Base-by-base conservation (phyloP, 2,888 invertebrate species). In the Onthophagus sagittarius region DNA sequence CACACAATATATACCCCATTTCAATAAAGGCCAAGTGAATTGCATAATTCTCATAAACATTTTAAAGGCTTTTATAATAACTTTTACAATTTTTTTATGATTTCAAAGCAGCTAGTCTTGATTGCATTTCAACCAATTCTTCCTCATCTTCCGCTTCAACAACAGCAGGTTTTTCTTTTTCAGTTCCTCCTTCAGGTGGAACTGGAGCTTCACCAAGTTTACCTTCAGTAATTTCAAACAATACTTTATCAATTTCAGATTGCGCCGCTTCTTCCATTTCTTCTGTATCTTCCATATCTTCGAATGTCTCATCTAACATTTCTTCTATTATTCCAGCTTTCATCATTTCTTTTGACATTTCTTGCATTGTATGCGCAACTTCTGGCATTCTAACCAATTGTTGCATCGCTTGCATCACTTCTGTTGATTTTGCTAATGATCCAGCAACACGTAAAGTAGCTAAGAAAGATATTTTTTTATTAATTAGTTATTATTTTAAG, bases 321-420 rank as follows among this genome's bases (percentile, higher is more conserved):
- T 99, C 99, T 84, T 99, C 99, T 72, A 99, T 96, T 75, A 99
- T 98, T 14, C 99, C 99, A 0, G 98, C 97, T 85, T 92, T 94
- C 96, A 97, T 99, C 99, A 99, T 99, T 88, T 99, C 99, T 83
- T 95, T 97, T 0, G 98, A 98, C 88, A 99, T 88, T 78, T 98
- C 98, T 81, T 96, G 93, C 99, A 99, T 99, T 0, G 97, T 97
- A 63, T 92, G 93, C 0, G 97, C 95, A 2, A 99, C 91, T 85
- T 99, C 99, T 0, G 98, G 97, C 13, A 98, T 89, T 78, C 94
- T 91, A 1, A 99, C 87, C 5, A 99, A 87, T 4, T 92, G 90
- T 83, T 98, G 98, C 98, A 99, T 99, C 0, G 96, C 94, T 86
- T 95, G 94, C 99, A 99, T 99, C 0, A 99, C 98, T 88, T 98